Percentiles rank a stretch among this genome's conserved stretches.
Conservation (phyloP, 2,797 vertebrate genomes). For the Pipistrellus pipistrellus region DNA sequence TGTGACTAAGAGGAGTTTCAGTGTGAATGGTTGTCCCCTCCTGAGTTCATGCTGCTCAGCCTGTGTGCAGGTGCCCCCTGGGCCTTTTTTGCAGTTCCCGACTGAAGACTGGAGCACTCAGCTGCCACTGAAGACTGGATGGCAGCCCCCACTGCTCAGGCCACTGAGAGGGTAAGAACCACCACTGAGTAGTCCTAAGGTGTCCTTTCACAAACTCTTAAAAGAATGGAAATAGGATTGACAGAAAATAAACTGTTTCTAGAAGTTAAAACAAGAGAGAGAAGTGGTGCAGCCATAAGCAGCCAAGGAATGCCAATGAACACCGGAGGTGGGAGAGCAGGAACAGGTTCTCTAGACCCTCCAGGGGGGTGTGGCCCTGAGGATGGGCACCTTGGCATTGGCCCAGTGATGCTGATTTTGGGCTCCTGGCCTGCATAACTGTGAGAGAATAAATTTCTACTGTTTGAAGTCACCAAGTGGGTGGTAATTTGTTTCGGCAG, state of each 20-base stretch:
- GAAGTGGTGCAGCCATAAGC: not conserved
- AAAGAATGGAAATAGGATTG: not conserved
- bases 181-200: not conserved
- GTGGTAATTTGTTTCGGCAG: not conserved
- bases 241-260: not conserved
- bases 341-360: not conserved
- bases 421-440: not conserved
- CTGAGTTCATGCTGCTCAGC: not conserved
- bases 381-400: not conserved
- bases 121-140: not conserved
- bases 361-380: rapidly evolving
- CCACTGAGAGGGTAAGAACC: not conserved
- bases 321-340: not conserved
- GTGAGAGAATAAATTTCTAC: not conserved
- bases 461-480: not conserved
- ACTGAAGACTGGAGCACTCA: not conserved
- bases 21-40: not conserved
- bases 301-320: not conserved
- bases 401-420: not conserved
- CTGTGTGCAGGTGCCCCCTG: not conserved
- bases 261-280: not conserved
- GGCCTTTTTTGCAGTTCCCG: not conserved
- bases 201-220: not conserved
- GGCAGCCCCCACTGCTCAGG: not conserved
- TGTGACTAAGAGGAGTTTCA: not conserved